phyloP scores from a whole-genome alignment of 2,888 invertebrate species.

The Chironomus tentans region DNA sequence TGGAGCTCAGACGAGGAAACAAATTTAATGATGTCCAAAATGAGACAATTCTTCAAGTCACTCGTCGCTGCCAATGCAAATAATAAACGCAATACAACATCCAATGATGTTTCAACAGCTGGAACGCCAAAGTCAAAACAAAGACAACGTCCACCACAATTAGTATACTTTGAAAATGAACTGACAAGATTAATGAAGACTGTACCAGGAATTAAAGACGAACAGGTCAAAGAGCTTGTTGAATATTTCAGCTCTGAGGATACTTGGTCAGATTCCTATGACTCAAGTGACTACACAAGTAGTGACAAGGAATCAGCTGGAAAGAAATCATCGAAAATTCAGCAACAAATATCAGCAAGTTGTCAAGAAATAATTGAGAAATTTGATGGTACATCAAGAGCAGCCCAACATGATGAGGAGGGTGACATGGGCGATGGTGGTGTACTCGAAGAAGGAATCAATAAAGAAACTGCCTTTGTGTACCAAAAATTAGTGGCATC shows the following conservation, averaged over 20 bases:
- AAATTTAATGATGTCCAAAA: slow-evolving; percentile 90
- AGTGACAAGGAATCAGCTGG: slow-evolving; percentile 69
- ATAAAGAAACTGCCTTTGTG: slow-evolving; percentile 74
- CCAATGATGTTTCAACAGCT: slow-evolving; percentile 35
- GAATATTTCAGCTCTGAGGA: slow-evolving; percentile 88
- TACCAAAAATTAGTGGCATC: slow-evolving; percentile 79
- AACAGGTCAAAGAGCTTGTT: slow-evolving; percentile 83
- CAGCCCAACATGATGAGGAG: slow-evolving; percentile 44
- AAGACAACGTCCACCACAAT: slow-evolving; percentile 70
- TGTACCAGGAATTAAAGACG: slow-evolving; percentile 82
- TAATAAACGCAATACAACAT: slow-evolving; percentile 44
- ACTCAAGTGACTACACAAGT: slow-evolving; percentile 85
- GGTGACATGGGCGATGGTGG: slow-evolving; percentile 47
- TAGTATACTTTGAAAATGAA: slow-evolving; percentile 84
- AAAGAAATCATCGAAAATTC: slow-evolving; percentile 55
- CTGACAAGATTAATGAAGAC: slow-evolving; percentile 85
- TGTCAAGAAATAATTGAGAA: slow-evolving; percentile 82
- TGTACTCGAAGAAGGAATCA: slow-evolving; percentile 45
- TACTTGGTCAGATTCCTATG: slow-evolving; percentile 89
- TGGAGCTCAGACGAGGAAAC: slow-evolving; percentile 93
- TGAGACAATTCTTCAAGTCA: slow-evolving; percentile 86
- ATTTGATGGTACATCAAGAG: slow-evolving; percentile 53
- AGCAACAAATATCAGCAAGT: slow-evolving; percentile 79
- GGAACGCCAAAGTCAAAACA: slow-evolving; percentile 51
- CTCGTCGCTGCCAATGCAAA: slow-evolving; percentile 62